phyloP scores from a whole-genome alignment of 2,888 invertebrate genomes.

The Caradrina kadenii region DNA sequence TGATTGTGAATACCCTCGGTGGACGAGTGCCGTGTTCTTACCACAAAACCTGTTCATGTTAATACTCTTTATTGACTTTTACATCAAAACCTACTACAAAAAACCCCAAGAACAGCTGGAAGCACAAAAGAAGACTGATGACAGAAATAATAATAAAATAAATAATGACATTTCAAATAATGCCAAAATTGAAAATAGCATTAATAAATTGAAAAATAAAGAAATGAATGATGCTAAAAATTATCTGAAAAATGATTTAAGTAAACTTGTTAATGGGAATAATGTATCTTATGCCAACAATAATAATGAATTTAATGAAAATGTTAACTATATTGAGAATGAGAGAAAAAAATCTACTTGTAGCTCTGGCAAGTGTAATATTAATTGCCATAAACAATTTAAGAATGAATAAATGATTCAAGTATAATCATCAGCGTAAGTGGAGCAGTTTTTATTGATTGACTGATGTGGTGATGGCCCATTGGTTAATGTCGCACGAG shows the following conservation, averaged over 20 bases:
- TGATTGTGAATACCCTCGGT: slow-evolving; percentile 91
- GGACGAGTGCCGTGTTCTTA: slow-evolving; percentile 88
- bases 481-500: no score
- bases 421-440: neutral
- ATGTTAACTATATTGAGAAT: slow-evolving; percentile 18
- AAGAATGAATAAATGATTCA: slow-evolving; percentile 31
- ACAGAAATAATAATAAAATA: slow-evolving; percentile 5
- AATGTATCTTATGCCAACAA: slow-evolving; percentile 15
- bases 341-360: slow-evolving; percentile 23
- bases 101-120: slow-evolving; percentile 68
- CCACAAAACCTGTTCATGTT: slow-evolving; percentile 93
- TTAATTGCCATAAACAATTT: slow-evolving; percentile 29
- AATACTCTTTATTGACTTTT: slow-evolving; percentile 92
- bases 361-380: slow-evolving; percentile 28
- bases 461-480: neutral
- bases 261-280: slow-evolving; percentile 25
- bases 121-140: slow-evolving; percentile 7
- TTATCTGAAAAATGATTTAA: slow-evolving; percentile 43
- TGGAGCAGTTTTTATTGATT: neutral
- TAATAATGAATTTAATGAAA: slow-evolving; percentile 16
- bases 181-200: slow-evolving; percentile 11
- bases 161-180: slow-evolving; percentile 5
- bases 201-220: slow-evolving; percentile 2
- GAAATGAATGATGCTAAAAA: neutral
- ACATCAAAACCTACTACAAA: slow-evolving; percentile 91